Evolutionary conservation across 2,113 vertebrate species (phyloP), one percentile per base, ranked within the genome.

Genomic region (Ancistrus triradiatus): DNA sequence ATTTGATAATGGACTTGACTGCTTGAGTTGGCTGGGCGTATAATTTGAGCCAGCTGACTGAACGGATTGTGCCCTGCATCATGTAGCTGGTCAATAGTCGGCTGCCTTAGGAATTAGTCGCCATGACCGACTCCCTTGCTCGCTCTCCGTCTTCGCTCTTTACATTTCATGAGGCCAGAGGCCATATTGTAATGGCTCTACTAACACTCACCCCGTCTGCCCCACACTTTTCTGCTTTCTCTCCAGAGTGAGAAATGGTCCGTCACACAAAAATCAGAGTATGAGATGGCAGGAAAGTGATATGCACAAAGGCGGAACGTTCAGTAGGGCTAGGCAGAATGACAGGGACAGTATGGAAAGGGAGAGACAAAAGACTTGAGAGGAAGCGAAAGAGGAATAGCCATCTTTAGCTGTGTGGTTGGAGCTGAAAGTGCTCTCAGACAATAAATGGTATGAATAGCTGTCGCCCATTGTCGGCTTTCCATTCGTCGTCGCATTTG

Each of bases 231-330:
- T 67, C 38, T 66, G 64, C 43, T 62, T 35, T 57, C 48, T n/a
- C n/a, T n/a, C 50, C 40, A 42, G 22, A 17, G 49, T 62, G 59
- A 71, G 35, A 74, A 74, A 74, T 63, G 56, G 48, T 60, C 67
- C 22, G 24, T 50, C 59, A 59, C 38, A 60, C 51, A 58, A 51
- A 64, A 70, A 59, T 31, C n/a, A 60, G 31, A 50, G 22, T 42
- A 17, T 1, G n/a, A 46, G 56, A 70, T 46, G 53, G 35, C 11
- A n/a, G 22, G 46, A 25, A 44, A 18, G 59, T 53, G 50, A 55
- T 55, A 19, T 19, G 31, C 13, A 7, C 18, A 35, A 15, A 11
- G 1, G 15, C 9, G 2, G 43, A 40, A 17, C 22, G 46, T 5
- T 15, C 6, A 14, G 31, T 15, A 31, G 18, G 19, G 35, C 5